phyloP scores from a whole-genome alignment of 2,888 invertebrate genomes.

The Apodemia duryi region DNA sequence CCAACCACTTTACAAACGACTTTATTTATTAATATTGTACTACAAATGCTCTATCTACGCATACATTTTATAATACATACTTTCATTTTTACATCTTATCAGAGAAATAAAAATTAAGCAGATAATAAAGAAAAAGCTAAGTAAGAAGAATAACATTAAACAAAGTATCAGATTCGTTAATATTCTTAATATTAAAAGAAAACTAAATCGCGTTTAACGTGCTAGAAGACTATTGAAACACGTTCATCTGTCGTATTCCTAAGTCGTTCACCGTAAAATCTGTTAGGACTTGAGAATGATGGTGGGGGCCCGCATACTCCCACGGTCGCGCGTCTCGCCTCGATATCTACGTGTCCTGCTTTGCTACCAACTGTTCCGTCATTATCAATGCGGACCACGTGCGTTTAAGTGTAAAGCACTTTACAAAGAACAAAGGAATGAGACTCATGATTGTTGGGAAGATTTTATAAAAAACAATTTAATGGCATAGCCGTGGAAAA shows the following conservation, averaged over 20 bases:
- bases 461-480: too few relatives aligned
- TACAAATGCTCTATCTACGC: too few relatives aligned
- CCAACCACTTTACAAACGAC: too few relatives aligned
- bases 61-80: too few relatives aligned
- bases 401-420: constrained; percentile 39
- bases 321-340: constrained; percentile 56
- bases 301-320: constrained; percentile 57
- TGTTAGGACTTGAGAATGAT: constrained; percentile 36
- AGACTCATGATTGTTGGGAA: constrained; percentile 9
- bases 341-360: constrained; percentile 26
- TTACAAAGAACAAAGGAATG: constrained; percentile 3
- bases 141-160: too few relatives aligned
- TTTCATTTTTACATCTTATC: too few relatives aligned
- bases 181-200: too few relatives aligned
- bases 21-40: too few relatives aligned
- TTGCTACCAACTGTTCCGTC: constrained; percentile 32
- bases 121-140: too few relatives aligned
- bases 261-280: background rate
- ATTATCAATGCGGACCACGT: constrained; percentile 63
- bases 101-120: too few relatives aligned
- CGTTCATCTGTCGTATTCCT: background rate
- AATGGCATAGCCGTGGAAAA: too few relatives aligned
- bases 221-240: background rate
- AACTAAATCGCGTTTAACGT: too few relatives aligned
- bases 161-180: background rate